Conservation (phyloP, 2,797 vertebrate genomes). For the Florisuga fusca region DNA sequence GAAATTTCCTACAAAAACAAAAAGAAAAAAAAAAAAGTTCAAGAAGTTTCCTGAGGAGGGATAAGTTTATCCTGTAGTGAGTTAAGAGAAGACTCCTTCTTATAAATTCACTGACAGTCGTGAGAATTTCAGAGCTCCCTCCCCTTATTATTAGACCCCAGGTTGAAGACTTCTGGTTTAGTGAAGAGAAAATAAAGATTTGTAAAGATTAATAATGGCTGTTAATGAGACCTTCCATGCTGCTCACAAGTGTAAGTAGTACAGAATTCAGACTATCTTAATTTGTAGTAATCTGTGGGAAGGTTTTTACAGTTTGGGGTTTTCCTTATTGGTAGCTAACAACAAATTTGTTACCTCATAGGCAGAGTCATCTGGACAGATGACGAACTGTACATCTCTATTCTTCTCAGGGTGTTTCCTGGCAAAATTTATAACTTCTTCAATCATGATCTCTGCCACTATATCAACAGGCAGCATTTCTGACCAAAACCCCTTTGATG, state of each 20-base stretch:
- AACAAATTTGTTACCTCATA: slow-evolving; percentile 77
- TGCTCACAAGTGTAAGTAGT: neutral
- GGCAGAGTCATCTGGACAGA: slow-evolving; percentile 69
- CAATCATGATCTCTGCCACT: slow-evolving; percentile 77
- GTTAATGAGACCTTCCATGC: neutral
- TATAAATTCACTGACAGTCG: neutral
- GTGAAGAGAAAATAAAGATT: neutral
- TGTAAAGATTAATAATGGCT: neutral
- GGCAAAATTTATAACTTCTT: slow-evolving; percentile 72
- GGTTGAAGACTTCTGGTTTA: neutral
- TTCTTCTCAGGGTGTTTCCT: accelerated
- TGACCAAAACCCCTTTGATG: slow-evolving; percentile 79
- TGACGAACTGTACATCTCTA: slow-evolving; percentile 81
- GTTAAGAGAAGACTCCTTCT: neutral
- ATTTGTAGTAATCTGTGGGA: neutral
- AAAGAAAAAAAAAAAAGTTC: neutral
- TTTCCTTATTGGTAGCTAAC: neutral
- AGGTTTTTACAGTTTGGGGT: neutral
- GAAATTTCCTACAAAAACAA: neutral
- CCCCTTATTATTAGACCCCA: neutral
- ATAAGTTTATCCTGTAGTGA: neutral
- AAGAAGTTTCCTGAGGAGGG: neutral
- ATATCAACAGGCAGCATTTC: neutral
- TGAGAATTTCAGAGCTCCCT: neutral
- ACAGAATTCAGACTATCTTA: neutral